phyloP scores from a whole-genome alignment of 2,113 vertebrate species.

The Pseudorectes ferrugineus region DNA sequence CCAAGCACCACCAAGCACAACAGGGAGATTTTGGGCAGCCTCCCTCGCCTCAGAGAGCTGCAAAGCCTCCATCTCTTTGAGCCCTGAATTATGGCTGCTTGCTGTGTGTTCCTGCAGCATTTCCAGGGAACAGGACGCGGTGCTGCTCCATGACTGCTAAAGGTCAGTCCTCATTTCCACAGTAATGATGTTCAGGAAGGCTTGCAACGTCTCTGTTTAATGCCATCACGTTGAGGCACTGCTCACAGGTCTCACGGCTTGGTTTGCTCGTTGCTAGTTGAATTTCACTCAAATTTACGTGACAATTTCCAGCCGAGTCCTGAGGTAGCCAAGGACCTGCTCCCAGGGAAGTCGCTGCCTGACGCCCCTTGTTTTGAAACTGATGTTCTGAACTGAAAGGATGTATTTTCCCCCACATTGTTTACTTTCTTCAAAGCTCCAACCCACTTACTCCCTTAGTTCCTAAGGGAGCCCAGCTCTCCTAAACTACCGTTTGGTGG shows the following conservation, averaged over 20 bases:
- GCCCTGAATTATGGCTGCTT: background rate
- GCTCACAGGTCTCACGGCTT: background rate
- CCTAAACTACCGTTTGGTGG: background rate
- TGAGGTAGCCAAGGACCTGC: background rate
- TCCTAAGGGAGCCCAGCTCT: background rate
- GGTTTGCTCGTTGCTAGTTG: background rate
- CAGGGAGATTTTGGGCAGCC: background rate
- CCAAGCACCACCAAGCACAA: background rate
- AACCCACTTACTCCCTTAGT: background rate
- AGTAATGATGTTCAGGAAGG: background rate
- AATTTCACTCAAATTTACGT: background rate
- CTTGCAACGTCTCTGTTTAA: background rate
- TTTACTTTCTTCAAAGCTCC: background rate
- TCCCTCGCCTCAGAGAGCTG: background rate
- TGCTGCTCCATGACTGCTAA: background rate
- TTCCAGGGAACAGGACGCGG: accelerated
- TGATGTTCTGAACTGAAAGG: background rate
- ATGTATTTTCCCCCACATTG: background rate
- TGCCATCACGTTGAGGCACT: accelerated
- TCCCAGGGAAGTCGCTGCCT: background rate
- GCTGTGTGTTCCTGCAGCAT: background rate
- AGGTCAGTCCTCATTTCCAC: background rate
- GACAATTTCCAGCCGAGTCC: background rate
- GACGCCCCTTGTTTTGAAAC: accelerated
- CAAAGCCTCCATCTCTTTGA: background rate